Evolutionary conservation across 30 jellyfish, hydroid and myxozoan species (phyloP), one percentile per base, ranked within the genome.

Genomic region (Hydra vulgaris): DNA sequence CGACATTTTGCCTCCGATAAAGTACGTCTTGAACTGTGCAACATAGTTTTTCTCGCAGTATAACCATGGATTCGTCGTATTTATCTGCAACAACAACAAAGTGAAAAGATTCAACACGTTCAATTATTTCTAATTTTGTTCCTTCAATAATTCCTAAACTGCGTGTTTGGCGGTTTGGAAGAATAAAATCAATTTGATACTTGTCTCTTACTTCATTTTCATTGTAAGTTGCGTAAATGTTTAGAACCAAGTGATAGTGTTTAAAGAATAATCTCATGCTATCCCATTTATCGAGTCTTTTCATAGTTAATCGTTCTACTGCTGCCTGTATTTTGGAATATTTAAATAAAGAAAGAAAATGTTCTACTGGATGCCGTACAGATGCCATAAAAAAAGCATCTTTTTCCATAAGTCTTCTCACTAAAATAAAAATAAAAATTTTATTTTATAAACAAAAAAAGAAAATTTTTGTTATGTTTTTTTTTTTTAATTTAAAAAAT

Each of bases 341-440:
- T 53, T 61, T 54, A 53, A 12, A 78, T 21, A 61, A 1, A 8
- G 79, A 61, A 23, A 78, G 40, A 61, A 78, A 78, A 78, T 78
- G 85, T 19, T 61, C 79, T 74, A 78, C 79, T 3, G 85, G 85
- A 78, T 78, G 85, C 18, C 79, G 80, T 4, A 78, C 85, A 25
- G 85, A 78, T 52, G 85, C 69, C 21, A 78, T 18, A 3, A 54
- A 0, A 23, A 78, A 54, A 52, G 69, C 79, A 3, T 78, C 79
- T 27, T 78, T 18, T 7, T 27, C 53, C 79, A 53, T 12, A 7
- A 61, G 20, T 53, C 26, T 52, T 7, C 66, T 25, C 8, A 78
- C 85, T 78, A 27, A 78, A 78, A 40, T 40, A 40, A 40, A 40
- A 12, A 3, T 40, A 5, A 3, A 40, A 5, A 40, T 40, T 40